phyloP scores from a whole-genome alignment of 2,113 vertebrate species.

The Hippocampus zosterae region DNA sequence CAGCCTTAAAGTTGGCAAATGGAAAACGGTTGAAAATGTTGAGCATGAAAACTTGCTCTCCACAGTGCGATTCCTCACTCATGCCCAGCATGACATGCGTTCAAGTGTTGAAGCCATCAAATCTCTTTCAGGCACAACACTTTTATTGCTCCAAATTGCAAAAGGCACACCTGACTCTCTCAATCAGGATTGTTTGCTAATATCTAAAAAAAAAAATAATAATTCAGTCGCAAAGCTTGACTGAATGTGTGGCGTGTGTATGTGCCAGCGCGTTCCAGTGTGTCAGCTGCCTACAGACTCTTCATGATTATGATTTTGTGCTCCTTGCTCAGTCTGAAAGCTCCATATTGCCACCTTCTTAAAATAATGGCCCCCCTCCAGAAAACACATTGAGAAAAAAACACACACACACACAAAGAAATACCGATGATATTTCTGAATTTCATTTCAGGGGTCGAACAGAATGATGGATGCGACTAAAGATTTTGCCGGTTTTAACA shows the following conservation, averaged over 20 bases:
- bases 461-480: no score
- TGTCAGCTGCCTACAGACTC: slow-evolving; percentile 44
- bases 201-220: slow-evolving; percentile 19
- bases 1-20: slow-evolving; percentile 48
- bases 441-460: no score
- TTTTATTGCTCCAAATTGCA: slow-evolving; percentile 43
- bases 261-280: slow-evolving; percentile 62
- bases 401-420: no score
- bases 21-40: slow-evolving; percentile 45
- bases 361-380: no score
- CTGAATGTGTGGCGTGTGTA: slow-evolving; percentile 42
- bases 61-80: slow-evolving; percentile 57
- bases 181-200: slow-evolving; percentile 38
- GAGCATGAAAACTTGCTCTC: slow-evolving; percentile 45
- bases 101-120: slow-evolving; percentile 46
- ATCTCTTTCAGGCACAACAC: slow-evolving; percentile 57
- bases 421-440: no score
- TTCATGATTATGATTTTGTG: slow-evolving; percentile 18
- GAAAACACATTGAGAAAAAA: no score
- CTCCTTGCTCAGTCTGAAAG: slow-evolving; percentile 16
- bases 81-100: slow-evolving; percentile 59
- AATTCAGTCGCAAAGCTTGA: slow-evolving; percentile 15
- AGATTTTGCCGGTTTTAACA: no score
- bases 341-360: no score
- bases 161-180: slow-evolving; percentile 58